A percentile compares a stretch with the other conserved stretches of the same genome.
Evolutionary conservation across 2,113 vertebrate genomes (phyloP).

Genomic region (Gorsachius goisagi): DNA sequence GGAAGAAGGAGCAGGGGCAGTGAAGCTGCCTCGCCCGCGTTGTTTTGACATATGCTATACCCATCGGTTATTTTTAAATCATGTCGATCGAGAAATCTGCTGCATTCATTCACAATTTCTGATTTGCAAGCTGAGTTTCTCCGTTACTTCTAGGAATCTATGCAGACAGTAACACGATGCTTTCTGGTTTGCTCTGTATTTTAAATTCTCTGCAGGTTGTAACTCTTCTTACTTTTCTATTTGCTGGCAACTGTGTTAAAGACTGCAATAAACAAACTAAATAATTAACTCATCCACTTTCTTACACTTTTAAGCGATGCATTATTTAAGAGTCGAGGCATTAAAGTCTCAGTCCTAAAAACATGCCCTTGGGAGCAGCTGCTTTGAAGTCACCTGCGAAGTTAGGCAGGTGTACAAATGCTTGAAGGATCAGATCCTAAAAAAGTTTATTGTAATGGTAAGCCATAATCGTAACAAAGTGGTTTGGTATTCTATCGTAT

Average conservation of each 20-base stretch:
- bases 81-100: neutral
- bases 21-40: neutral
- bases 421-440: neutral
- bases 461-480: conserved; percentile 2
- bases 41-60: conserved; percentile 50
- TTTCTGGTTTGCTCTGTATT: conserved; percentile 53
- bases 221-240: conserved; percentile 57
- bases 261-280: conserved; percentile 57
- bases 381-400: conserved; percentile 1
- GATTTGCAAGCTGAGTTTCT: neutral
- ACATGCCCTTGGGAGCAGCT: neutral
- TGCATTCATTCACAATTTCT: conserved; percentile 46
- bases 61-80: conserved; percentile 13
- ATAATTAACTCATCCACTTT: conserved; percentile 62
- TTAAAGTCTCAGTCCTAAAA: conserved; percentile 15
- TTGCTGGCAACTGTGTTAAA: conserved; percentile 53
- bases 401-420: neutral
- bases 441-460: neutral
- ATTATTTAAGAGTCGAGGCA: conserved; percentile 56
- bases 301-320: conserved; percentile 31
- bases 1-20: conserved; percentile 17
- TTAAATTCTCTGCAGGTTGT: conserved; percentile 45
- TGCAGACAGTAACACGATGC: neutral
- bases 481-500: neutral
- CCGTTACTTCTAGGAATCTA: neutral